phyloP scores from a whole-genome alignment of 2,797 vertebrate species.

The Notoglanidium macrostoma region DNA sequence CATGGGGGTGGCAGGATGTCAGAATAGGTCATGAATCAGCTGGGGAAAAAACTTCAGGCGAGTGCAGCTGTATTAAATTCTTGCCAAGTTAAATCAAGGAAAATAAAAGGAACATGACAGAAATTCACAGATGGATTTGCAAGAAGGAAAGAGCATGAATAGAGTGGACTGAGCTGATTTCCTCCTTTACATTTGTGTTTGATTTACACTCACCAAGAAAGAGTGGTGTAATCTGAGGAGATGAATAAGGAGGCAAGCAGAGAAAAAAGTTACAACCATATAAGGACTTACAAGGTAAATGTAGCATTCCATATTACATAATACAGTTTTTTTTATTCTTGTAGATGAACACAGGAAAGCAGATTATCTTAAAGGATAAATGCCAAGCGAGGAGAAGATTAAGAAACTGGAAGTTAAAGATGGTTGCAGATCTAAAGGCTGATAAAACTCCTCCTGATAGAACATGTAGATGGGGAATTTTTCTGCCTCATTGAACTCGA shows the following conservation, averaged over 20 bases:
- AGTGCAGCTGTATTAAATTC: conserved; percentile 49
- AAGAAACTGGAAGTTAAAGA: neutral
- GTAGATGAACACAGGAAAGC: neutral
- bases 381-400: neutral
- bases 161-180: neutral
- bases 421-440: neutral
- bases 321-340: neutral
- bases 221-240: neutral
- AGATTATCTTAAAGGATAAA: neutral
- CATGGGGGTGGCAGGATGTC: conserved; percentile 28
- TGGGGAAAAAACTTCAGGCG: conserved; percentile 40
- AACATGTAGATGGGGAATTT: neutral
- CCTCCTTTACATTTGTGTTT: neutral
- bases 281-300: neutral
- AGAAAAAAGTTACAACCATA: neutral
- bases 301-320: neutral
- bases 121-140: neutral
- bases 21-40: conserved; percentile 35
- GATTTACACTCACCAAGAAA: neutral
- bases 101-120: conserved; percentile 4
- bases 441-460: conserved; percentile 17
- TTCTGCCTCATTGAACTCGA: neutral
- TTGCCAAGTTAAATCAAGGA: conserved; percentile 7
- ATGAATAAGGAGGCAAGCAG: neutral
- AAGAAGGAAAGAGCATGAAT: neutral